Conservation (phyloP, 2,113 vertebrate genomes). For the Oenanthe oenanthe region DNA sequence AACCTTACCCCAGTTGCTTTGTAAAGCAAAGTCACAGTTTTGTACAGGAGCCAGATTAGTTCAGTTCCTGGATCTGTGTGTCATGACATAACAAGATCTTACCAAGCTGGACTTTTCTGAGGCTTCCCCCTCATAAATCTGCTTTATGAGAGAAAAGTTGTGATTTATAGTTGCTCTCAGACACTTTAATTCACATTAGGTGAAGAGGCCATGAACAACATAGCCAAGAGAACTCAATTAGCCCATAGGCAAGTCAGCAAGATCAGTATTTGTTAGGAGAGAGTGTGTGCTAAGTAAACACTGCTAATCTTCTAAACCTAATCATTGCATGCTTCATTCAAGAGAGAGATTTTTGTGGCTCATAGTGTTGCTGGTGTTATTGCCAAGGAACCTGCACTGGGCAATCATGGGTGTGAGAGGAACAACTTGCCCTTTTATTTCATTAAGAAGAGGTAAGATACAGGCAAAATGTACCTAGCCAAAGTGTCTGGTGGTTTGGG, state of each 20-base stretch:
- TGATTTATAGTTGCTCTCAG: neutral
- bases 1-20: neutral
- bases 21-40: neutral
- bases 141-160: neutral
- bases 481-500: slow-evolving; percentile 77
- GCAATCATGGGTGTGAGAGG: neutral
- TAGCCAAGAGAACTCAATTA: neutral
- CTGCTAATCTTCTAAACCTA: neutral
- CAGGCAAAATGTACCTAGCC: slow-evolving; percentile 57
- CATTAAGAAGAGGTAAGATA: neutral
- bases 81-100: neutral
- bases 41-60: neutral
- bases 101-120: neutral
- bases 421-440: neutral
- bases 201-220: neutral
- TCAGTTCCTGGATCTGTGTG: neutral
- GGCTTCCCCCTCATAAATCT: neutral
- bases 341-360: neutral
- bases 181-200: neutral
- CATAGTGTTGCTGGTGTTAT: neutral
- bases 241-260: neutral
- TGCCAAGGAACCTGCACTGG: neutral
- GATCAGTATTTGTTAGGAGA: neutral
- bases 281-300: neutral
- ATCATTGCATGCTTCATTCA: neutral